These are phyloP conservation scores for Hyposoter dolosus DNA, from an alignment of 2,888 invertebrate genomes.

Conservation along the genomic window DNA sequence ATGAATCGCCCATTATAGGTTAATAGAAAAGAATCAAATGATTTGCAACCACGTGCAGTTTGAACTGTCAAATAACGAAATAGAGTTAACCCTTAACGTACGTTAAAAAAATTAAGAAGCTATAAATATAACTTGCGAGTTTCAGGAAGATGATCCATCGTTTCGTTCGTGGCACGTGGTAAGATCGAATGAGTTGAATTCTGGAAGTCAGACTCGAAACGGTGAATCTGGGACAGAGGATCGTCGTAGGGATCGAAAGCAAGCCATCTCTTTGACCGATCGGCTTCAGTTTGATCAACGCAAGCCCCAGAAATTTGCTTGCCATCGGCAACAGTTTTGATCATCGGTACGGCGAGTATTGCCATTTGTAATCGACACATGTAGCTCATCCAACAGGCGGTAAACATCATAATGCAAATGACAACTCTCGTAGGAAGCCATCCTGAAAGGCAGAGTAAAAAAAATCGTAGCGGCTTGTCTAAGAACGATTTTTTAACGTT, in stretches of 20 bases:
- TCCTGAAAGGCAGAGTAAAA: slow-evolving; percentile 77
- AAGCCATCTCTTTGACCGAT: slow-evolving; percentile 40
- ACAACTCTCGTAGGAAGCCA: slow-evolving; percentile 86
- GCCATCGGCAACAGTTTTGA: slow-evolving; percentile 63
- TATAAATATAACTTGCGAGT: background rate
- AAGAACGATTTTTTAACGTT: background rate
- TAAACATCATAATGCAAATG: slow-evolving; percentile 90
- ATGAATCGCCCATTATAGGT: too few species aligned
- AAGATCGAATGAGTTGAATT: slow-evolving; percentile 13
- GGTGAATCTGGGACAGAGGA: background rate
- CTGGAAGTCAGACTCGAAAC: slow-evolving; percentile 41
- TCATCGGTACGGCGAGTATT: slow-evolving; percentile 84
- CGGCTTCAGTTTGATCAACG: background rate
- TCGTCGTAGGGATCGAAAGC: background rate
- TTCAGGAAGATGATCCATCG: background rate
- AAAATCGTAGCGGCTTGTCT: background rate
- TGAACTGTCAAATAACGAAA: background rate
- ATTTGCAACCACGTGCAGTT: background rate
- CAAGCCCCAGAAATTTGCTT: slow-evolving; percentile 64
- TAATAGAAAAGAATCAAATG: too few species aligned
- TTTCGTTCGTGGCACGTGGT: slow-evolving; percentile 17
- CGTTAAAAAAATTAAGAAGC: background rate
- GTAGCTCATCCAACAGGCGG: slow-evolving; percentile 90
- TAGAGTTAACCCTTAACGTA: background rate
- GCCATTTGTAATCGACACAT: slow-evolving; percentile 92